These are phyloP conservation scores for Cygnus buccinator DNA, from an alignment of 2,113 vertebrate species.

Conservation along the genomic window DNA sequence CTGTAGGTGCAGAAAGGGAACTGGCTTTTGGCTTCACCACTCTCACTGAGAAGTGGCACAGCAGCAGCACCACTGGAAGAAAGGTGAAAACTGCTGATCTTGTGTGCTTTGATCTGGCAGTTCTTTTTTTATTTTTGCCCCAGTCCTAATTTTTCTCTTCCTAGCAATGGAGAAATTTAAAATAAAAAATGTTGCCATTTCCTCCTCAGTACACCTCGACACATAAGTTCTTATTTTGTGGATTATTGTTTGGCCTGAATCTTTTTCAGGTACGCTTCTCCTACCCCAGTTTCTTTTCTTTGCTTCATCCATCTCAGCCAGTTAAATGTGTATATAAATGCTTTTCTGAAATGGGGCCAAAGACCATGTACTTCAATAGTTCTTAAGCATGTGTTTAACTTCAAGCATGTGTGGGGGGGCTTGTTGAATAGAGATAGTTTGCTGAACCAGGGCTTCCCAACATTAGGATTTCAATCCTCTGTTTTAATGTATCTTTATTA, in stretches of 20 bases:
- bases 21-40: not conserved
- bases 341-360: conserved; percentile 63
- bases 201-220: not conserved
- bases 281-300: conserved; percentile 40
- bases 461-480: not conserved
- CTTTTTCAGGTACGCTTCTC: conserved; percentile 56
- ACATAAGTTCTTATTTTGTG: conserved; percentile 57
- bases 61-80: not conserved
- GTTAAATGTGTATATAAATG: conserved; percentile 46
- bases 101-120: not conserved
- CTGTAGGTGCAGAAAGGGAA: not conserved
- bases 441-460: conserved; percentile 60
- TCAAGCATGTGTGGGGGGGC: conserved; percentile 51
- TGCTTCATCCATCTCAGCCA: conserved; percentile 46
- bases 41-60: not conserved
- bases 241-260: conserved; percentile 30
- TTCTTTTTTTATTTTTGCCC: not conserved
- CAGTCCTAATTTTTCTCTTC: not conserved
- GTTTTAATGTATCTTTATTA: not conserved
- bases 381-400: conserved; percentile 60
- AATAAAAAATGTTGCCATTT: not conserved
- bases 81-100: not conserved
- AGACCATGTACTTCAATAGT: conserved; percentile 45
- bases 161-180: not conserved
- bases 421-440: conserved; percentile 30